Evolutionary conservation across 2,888 invertebrate species (phyloP), one percentile per base, ranked within the genome.

Genomic region (Dyspetes luteomarginatus): DNA sequence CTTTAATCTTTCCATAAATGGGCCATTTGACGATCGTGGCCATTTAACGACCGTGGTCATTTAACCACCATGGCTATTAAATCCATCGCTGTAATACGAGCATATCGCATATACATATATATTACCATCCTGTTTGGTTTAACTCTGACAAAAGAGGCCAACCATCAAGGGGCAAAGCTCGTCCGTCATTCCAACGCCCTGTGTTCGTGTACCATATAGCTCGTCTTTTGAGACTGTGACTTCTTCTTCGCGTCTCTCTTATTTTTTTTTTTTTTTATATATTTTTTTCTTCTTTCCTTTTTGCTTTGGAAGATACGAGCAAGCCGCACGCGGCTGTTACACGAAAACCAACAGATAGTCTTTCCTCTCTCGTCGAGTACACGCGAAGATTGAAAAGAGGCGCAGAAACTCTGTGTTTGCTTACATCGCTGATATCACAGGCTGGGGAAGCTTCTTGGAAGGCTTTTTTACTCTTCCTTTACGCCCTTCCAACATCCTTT

Each of bases 371-470:
- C 62, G 60, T 56, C 67, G 24, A 36, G 19, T 62, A 41, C 12
- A 50, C 15, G n/a, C 26, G 36, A 72, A n/a, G 71, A 71, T 71
- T 12, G 60, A 55, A 62, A 67, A 67, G 71, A 67, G 45, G 65
- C 58, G 65, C 52, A 28, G 60, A 68, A 71, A 55, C 60, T 45
- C 19, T n/a, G 19, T 78, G 78, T 83, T 81, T 83, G 74, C 79
- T 75, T 82, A 74, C 56, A 55, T 72, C 73, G 69, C 50, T 74
- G 81, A 77, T 82, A 80, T 79, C 85, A 82, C 83, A 85, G 78
- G 81, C 76, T 43, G 64, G 81, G 82, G 79, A n/a, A n/a, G 82
- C 73, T 86, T 87, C 81, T 83, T 78, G 74, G 82, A 79, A 85
- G 52, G 68, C 68, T 56, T 56, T 60, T 50, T 50, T 68, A 19